phyloP scores from a whole-genome alignment of 1,140 invertebrate species.

The Heliconius hewitsoni region DNA sequence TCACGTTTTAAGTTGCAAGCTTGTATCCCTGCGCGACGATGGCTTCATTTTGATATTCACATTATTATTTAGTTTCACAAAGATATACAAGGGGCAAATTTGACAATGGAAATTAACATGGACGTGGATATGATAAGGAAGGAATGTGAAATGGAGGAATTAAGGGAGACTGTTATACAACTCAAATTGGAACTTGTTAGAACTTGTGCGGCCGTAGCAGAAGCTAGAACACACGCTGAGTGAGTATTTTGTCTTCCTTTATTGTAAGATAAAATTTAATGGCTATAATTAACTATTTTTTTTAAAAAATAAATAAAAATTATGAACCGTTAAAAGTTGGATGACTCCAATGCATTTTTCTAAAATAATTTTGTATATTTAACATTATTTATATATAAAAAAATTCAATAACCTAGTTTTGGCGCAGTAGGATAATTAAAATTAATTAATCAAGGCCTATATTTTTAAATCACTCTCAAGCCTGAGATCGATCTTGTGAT shows the following conservation, averaged over 20 bases:
- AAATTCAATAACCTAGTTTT: too few species aligned
- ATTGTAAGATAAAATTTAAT: too few species aligned
- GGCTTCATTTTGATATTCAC: background rate
- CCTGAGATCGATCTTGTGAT: too few species aligned
- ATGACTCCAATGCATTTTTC: too few species aligned
- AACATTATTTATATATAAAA: too few species aligned
- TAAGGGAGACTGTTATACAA: slow-evolving; percentile 61
- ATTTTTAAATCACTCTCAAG: too few species aligned
- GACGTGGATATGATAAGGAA: slow-evolving; percentile 60
- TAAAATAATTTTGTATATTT: too few species aligned
- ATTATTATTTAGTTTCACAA: slow-evolving; percentile 50
- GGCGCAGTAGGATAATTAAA: too few species aligned
- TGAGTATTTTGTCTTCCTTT: slow-evolving; percentile 54
- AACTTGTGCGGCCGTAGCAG: slow-evolving; percentile 84
- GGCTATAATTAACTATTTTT: too few species aligned
- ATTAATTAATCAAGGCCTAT: too few species aligned
- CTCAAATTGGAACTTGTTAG: slow-evolving; percentile 84
- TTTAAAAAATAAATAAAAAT: too few species aligned
- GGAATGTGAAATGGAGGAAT: slow-evolving; percentile 71
- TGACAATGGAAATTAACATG: slow-evolving; percentile 48
- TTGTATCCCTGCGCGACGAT: background rate
- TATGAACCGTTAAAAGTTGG: too few species aligned
- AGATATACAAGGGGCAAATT: slow-evolving; percentile 58
- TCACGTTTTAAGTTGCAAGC: background rate
- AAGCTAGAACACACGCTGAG: slow-evolving; percentile 84